Conservation (phyloP, 2,888 invertebrate genomes). For the Drosophila putrida region DNA sequence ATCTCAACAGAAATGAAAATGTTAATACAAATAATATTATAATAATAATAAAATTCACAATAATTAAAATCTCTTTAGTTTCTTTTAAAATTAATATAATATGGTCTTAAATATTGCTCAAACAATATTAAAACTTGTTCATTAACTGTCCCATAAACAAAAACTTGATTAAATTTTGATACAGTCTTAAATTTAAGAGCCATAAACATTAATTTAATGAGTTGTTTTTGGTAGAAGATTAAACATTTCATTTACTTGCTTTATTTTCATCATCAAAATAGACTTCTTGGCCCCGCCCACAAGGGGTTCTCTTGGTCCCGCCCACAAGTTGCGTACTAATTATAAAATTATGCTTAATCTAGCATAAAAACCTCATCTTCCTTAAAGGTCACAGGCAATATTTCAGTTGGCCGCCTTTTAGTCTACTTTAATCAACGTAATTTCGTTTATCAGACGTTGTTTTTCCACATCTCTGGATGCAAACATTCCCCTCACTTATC, state of each 20-base stretch:
- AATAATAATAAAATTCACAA: neutral
- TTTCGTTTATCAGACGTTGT: slow-evolving; percentile 52
- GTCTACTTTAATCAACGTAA: slow-evolving; percentile 59
- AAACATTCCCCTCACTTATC: no score
- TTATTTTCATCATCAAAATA: slow-evolving; percentile 20
- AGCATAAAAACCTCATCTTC: slow-evolving; percentile 45
- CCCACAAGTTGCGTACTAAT: slow-evolving; percentile 52
- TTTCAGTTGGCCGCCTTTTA: slow-evolving; percentile 57
- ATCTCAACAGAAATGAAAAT: neutral
- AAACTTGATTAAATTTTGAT: slow-evolving; percentile 3
- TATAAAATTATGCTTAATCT: slow-evolving; percentile 77
- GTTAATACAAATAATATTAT: neutral
- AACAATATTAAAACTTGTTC: neutral
- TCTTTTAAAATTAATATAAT: neutral
- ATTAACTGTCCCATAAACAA: slow-evolving; percentile 5
- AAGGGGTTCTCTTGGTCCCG: slow-evolving; percentile 6
- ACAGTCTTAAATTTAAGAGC: slow-evolving; percentile 20
- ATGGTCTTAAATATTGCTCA: neutral
- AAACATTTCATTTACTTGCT: slow-evolving; percentile 28
- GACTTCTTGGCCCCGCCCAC: slow-evolving; percentile 22
- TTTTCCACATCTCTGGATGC: neutral
- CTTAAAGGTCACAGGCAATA: slow-evolving; percentile 59
- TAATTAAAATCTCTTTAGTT: neutral
- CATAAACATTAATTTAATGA: slow-evolving; percentile 29
- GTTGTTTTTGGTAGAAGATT: slow-evolving; percentile 2